Evolutionary conservation across 37 sponge, comb jelly and placozoan genomes (phyloP).

Genomic region (Beroe forskalii): DNA sequence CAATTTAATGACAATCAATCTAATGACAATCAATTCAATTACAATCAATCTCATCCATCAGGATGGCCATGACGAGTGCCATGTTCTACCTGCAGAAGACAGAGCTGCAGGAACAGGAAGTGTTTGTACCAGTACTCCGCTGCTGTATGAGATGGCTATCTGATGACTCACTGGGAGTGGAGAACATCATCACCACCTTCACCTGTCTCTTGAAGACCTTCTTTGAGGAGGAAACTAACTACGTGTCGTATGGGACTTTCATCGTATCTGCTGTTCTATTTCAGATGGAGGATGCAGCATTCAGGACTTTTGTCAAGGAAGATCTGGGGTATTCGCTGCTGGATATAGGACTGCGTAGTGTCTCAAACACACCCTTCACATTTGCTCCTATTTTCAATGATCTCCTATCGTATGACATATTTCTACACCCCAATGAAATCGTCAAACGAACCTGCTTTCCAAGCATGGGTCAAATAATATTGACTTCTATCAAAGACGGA

Average conservation of each 20-base stretch:
- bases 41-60: too few relatives aligned
- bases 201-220: not conserved
- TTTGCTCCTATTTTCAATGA: conserved; percentile 33
- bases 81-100: conserved; percentile 26
- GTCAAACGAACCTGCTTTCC: not conserved
- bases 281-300: conserved; percentile 14
- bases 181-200: not conserved
- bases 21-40: too few relatives aligned
- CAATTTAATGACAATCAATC: too few relatives aligned
- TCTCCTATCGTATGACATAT: conserved; percentile 40
- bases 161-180: not conserved
- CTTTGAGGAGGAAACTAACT: not conserved
- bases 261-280: conserved; percentile 13
- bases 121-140: not conserved
- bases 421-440: not conserved
- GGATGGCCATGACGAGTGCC: conserved; percentile 29
- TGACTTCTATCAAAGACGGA: not conserved
- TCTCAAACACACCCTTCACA: not conserved
- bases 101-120: not conserved
- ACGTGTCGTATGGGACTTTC: not conserved
- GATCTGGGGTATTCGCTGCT: conserved; percentile 20
- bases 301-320: not conserved
- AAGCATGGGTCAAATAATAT: not conserved
- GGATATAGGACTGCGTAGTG: not conserved
- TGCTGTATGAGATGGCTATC: conserved; percentile 21